These are phyloP conservation scores for Puma concolor DNA, from an alignment of 2,113 vertebrate species.

Conservation along the genomic window DNA sequence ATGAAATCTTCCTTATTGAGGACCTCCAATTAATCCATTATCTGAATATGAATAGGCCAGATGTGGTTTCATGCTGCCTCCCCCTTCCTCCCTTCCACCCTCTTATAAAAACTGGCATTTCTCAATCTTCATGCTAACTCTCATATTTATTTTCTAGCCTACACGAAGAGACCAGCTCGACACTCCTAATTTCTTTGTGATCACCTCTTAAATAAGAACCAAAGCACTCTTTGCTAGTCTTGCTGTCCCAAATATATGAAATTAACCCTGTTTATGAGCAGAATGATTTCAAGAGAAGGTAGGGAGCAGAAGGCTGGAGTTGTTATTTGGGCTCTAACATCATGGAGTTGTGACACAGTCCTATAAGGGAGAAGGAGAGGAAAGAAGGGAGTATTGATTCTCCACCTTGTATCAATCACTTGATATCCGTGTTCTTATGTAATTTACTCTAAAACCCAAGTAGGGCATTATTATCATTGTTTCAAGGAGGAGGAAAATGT, in stretches of 20 bases:
- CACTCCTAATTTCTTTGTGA: background rate
- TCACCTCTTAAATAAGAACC: background rate
- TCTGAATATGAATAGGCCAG: conserved; percentile 35
- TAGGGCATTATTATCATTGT: background rate
- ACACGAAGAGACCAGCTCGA: background rate
- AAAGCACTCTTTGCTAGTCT: background rate
- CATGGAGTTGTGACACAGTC: background rate
- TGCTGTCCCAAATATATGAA: background rate
- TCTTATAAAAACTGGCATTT: background rate
- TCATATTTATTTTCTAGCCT: background rate
- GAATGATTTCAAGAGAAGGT: background rate
- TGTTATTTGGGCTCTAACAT: background rate
- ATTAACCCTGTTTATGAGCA: background rate
- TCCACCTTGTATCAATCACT: background rate
- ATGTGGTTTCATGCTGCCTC: background rate
- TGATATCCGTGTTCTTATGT: background rate
- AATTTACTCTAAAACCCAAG: background rate
- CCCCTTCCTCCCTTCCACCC: background rate
- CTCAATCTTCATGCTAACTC: background rate
- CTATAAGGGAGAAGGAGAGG: background rate
- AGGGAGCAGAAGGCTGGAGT: background rate
- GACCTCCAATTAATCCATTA: conserved; percentile 33
- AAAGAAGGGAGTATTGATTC: background rate
- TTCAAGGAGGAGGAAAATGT: background rate
- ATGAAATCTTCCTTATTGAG: background rate